Evolutionary conservation across 2,888 invertebrate species (phyloP).

Genomic region (Drosophila monieri): DNA sequence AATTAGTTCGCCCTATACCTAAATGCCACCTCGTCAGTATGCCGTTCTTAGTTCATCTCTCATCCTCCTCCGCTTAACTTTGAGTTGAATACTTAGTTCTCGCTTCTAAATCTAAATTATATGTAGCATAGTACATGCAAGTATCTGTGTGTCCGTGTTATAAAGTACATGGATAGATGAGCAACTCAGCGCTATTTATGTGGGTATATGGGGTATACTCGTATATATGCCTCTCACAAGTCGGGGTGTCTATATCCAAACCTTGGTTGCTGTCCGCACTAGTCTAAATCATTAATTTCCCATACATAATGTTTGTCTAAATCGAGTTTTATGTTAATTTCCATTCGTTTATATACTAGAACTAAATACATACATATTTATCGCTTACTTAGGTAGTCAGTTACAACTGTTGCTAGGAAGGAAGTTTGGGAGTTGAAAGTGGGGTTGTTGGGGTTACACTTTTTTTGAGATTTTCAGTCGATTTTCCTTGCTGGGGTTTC

Average conservation of each 20-base stretch:
- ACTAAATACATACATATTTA: constrained; percentile 69
- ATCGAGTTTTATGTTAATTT: constrained; percentile 45
- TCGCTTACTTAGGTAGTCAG: constrained; percentile 56
- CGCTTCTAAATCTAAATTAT: constrained; percentile 76
- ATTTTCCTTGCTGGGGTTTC: constrained; percentile 12
- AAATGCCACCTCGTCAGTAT: constrained; percentile 71
- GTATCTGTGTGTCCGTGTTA: constrained; percentile 40
- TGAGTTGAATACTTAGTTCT: constrained; percentile 60
- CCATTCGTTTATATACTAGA: constrained; percentile 61
- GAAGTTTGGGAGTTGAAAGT: constrained; percentile 4
- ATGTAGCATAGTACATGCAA: constrained; percentile 59
- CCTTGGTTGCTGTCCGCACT: constrained; percentile 53
- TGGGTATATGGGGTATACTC: constrained; percentile 42
- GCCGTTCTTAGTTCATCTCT: constrained; percentile 69
- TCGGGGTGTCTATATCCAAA: constrained; percentile 67
- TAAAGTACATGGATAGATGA: constrained; percentile 69
- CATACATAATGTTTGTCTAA: constrained; percentile 55
- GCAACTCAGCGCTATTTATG: constrained; percentile 67
- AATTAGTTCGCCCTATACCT: constrained; percentile 59
- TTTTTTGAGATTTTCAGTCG: constrained; percentile 48
- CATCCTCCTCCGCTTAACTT: constrained; percentile 52
- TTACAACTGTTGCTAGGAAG: constrained; percentile 50
- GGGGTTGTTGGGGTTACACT: not conserved
- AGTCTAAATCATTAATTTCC: constrained; percentile 68
- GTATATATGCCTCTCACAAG: constrained; percentile 56